phyloP scores from a whole-genome alignment of 2,113 vertebrate species.

The Indicator indicator region DNA sequence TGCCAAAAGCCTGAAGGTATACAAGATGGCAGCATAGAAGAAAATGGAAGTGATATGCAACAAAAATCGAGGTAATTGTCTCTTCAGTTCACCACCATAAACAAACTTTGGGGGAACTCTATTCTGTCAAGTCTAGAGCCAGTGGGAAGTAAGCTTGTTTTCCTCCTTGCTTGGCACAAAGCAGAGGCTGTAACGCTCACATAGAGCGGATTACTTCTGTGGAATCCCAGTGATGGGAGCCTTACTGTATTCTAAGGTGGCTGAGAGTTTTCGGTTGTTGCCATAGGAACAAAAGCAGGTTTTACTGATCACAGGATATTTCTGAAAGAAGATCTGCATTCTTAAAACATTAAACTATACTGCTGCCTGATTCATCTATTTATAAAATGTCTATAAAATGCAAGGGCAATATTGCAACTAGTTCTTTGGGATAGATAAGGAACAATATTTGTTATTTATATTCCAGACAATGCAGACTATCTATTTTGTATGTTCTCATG shows the following conservation, averaged over 20 bases:
- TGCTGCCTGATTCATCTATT: not conserved
- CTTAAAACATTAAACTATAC: not conserved
- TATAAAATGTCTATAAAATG: not conserved
- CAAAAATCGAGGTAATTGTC: accelerated
- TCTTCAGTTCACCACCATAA: not conserved
- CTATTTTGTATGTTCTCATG: not conserved
- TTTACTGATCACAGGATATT: not conserved
- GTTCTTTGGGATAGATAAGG: not conserved
- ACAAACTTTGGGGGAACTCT: not conserved
- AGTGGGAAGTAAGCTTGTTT: not conserved
- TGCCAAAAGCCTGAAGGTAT: not conserved
- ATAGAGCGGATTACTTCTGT: not conserved
- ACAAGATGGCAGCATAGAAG: not conserved
- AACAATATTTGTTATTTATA: not conserved
- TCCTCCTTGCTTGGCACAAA: not conserved
- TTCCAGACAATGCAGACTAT: not conserved
- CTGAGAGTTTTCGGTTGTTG: not conserved
- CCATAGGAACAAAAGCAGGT: not conserved
- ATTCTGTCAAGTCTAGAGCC: not conserved
- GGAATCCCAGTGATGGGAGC: not conserved
- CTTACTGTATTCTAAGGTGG: not conserved
- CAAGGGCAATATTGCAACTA: not conserved
- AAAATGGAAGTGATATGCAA: not conserved
- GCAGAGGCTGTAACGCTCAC: not conserved
- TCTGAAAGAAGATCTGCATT: not conserved